Conservation (phyloP, 1,140 invertebrate genomes). For the Nephila pilipes region DNA sequence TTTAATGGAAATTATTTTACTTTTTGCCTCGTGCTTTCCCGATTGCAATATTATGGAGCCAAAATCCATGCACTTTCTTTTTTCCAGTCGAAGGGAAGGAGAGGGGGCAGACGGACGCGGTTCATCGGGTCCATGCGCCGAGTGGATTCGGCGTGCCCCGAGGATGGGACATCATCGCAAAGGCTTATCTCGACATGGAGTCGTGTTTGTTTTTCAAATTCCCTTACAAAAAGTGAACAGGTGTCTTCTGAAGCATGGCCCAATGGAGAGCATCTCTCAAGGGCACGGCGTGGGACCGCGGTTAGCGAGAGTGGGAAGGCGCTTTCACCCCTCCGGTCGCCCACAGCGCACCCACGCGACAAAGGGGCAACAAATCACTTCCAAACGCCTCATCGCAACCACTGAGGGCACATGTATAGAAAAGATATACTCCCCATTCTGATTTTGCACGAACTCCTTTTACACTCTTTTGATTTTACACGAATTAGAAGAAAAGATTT, state of each 20-base stretch:
- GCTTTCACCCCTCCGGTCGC: background rate
- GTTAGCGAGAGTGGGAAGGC: constrained; percentile 19
- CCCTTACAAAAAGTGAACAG: background rate
- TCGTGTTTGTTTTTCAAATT: too few species aligned
- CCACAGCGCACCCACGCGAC: background rate
- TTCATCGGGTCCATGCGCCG: too few species aligned
- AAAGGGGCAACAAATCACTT: background rate
- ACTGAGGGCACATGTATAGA: background rate
- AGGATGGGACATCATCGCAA: background rate
- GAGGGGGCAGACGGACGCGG: too few species aligned
- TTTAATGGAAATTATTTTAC: too few species aligned
- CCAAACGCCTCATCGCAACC: too few species aligned
- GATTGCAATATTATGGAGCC: too few species aligned
- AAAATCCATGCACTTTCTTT: too few species aligned
- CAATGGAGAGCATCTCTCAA: background rate
- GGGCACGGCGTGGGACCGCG: constrained; percentile 38
- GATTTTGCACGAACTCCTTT: too few species aligned
- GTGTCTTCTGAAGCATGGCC: background rate
- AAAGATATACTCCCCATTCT: background rate
- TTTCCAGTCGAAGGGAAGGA: too few species aligned
- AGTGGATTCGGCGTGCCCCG: background rate
- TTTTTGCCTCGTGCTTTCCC: too few species aligned
- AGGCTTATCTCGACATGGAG: background rate
- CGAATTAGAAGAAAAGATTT: too few species aligned
- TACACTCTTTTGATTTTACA: too few species aligned